phyloP scores from a whole-genome alignment of 2,797 vertebrate genomes.

The Bovichtus variegatus region DNA sequence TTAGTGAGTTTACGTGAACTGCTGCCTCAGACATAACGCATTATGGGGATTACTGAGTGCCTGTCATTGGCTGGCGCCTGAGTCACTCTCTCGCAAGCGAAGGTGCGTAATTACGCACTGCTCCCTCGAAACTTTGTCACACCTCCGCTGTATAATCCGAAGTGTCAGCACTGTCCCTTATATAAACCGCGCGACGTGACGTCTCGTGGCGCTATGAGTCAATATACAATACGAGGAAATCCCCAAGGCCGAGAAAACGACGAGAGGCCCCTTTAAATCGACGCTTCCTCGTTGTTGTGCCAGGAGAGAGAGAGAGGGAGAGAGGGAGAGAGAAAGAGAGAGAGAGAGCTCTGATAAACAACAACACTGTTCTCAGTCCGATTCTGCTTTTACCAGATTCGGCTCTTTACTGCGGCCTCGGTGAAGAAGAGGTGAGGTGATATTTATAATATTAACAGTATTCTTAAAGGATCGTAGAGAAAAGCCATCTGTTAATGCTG shows the following conservation, averaged over 20 bases:
- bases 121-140: constrained; percentile 38
- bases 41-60: neutral
- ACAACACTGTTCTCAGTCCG: constrained; percentile 62
- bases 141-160: constrained; percentile 39
- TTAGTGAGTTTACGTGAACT: neutral
- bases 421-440: constrained; percentile 33
- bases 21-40: neutral
- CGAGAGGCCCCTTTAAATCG: constrained; percentile 76
- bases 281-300: constrained; percentile 61
- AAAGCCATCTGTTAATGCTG: neutral
- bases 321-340: constrained; percentile 18
- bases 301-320: constrained; percentile 37
- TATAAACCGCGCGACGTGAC: constrained; percentile 61
- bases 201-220: constrained; percentile 47
- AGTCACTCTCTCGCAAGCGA: constrained; percentile 56
- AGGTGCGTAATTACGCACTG: constrained; percentile 59
- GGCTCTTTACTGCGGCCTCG: constrained; percentile 32
- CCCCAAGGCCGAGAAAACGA: constrained; percentile 71
- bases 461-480: neutral
- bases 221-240: constrained; percentile 79
- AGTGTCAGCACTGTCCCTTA: constrained; percentile 40
- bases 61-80: constrained; percentile 50
- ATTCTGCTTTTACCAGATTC: constrained; percentile 52
- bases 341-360: constrained; percentile 65
- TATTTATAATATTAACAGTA: neutral